Evolutionary conservation across 1,140 invertebrate species (phyloP).

Genomic region (Diabrotica virgifera): DNA sequence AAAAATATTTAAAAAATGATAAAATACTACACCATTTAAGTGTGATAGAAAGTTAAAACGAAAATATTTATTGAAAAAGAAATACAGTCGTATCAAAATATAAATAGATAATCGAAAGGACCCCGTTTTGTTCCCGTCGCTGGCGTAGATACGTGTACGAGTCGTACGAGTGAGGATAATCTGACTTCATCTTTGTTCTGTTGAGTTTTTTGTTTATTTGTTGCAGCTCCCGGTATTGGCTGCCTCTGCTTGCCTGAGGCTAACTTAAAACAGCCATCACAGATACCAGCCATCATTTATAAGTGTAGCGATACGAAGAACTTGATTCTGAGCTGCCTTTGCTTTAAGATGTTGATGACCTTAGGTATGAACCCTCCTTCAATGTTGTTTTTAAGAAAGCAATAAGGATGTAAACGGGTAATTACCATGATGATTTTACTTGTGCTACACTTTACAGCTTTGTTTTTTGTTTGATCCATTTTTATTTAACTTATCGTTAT

Average conservation of each 20-base stretch:
- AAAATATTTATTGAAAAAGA: too few relatives aligned
- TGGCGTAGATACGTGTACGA: constrained; percentile 23
- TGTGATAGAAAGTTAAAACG: too few relatives aligned
- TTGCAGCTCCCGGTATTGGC: constrained; percentile 47
- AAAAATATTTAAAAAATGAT: too few relatives aligned
- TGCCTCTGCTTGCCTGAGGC: constrained; percentile 41
- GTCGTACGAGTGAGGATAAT: constrained; percentile 39
- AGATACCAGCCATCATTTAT: constrained; percentile 44
- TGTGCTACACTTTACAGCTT: too few relatives aligned
- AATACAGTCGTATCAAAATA: too few relatives aligned
- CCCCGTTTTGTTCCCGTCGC: background rate
- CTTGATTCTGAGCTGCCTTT: constrained; percentile 43
- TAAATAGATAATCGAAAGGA: background rate
- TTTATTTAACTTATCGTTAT: too few relatives aligned
- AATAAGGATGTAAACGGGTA: constrained; percentile 12
- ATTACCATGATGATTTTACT: constrained; percentile 3
- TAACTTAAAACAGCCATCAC: constrained; percentile 44
- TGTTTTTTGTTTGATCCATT: too few relatives aligned
- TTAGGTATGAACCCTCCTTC: constrained; percentile 34
- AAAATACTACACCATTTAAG: too few relatives aligned
- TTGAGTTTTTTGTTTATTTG: constrained; percentile 45
- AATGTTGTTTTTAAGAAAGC: constrained; percentile 18
- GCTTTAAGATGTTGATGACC: constrained; percentile 44
- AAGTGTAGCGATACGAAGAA: constrained; percentile 47
- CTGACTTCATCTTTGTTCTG: constrained; percentile 43